Base-by-base conservation (phyloP, 2,113 vertebrate genomes). In the Oryzias woworae region DNA sequence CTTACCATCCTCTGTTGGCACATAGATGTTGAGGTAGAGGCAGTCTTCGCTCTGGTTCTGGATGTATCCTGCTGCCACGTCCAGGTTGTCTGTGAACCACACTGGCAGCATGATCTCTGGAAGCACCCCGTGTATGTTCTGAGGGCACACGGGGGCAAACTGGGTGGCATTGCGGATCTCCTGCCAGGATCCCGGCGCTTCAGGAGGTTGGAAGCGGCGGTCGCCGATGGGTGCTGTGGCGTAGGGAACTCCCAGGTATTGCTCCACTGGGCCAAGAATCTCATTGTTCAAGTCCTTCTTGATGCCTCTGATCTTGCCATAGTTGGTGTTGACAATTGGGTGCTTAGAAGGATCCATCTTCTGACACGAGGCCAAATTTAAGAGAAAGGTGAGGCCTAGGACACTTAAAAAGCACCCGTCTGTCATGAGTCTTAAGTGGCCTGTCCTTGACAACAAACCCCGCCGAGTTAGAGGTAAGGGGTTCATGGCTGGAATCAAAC, bases 31-130 rank as follows among this genome's bases (percentile, higher is more conserved):
- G 85, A 97, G 94, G 87, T 95, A 96, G 71, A 97, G 94, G 79
- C 95, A 97, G 80, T 97, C 95, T 81, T 97, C 95, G 14, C 94
- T 96, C 93, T 97, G 95, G 87, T 96, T 95, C 89, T 95, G 95
- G 54, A 97, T 93, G 80, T 96, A 95, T 31, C 92, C 92, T 7
- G 95, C 94, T 0, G 93, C 95, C 36, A 94, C 92, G 44, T 97
- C 95, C 90, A 96, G 79, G 84, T 95, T 96, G 84, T 95, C 94
- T 0, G 94, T 96, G 90, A 96, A 97, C 95, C 95, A 97, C 58
- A 97, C 93, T 0, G 95, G 95, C 15, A 97, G 90, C 95, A 97
- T 97, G 57, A 97, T 95, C 77, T 94, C 94, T 0, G 95, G 95
- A 55, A 97, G 91, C 73, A 95, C 93, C 14, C 95, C 95, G 15